A percentile compares a stretch with the other conserved stretches of the same genome.
phyloP scores from a whole-genome alignment of 2,888 invertebrate species.

The Meloe dianella region DNA sequence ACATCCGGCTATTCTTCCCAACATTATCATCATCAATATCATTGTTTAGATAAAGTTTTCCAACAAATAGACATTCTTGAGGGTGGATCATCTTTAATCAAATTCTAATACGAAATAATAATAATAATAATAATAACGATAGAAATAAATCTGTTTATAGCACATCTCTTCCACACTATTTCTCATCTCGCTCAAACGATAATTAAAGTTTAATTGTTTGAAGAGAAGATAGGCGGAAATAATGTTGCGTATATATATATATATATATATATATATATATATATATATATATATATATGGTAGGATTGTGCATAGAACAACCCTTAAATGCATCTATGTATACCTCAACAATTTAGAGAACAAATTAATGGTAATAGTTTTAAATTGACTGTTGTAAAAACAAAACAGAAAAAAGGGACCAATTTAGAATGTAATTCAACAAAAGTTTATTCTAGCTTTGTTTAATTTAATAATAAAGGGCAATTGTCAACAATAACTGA shows the following conservation, averaged over 20 bases:
- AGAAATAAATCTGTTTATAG: too few relatives aligned
- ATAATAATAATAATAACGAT: too few relatives aligned
- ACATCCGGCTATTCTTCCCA: conserved; percentile 4
- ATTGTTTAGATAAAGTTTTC: not conserved
- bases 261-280: not conserved
- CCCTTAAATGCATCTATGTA: not conserved
- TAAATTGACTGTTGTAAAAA: not conserved
- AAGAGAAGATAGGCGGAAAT: conserved; percentile 27
- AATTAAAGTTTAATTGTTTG: conserved; percentile 29
- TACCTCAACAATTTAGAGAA: too few relatives aligned
- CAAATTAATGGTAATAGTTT: conserved; percentile 26
- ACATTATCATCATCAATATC: not conserved
- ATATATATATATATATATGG: not conserved
- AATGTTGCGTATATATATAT: conserved; percentile 18
- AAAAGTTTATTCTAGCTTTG: not conserved
- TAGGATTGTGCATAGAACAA: not conserved
- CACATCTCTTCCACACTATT: conserved; percentile 20
- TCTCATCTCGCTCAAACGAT: conserved; percentile 20
- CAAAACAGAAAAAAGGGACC: not conserved
- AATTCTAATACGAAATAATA: too few relatives aligned
- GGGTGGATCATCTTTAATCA: not conserved
- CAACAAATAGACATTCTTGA: not conserved
- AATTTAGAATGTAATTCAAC: not conserved
- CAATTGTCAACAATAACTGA: conserved; percentile 16
- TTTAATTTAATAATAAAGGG: not conserved